Evolutionary conservation across 2,797 vertebrate species (phyloP), one percentile per base, ranked within the genome.

Genomic region (Myotis findleyi): DNA sequence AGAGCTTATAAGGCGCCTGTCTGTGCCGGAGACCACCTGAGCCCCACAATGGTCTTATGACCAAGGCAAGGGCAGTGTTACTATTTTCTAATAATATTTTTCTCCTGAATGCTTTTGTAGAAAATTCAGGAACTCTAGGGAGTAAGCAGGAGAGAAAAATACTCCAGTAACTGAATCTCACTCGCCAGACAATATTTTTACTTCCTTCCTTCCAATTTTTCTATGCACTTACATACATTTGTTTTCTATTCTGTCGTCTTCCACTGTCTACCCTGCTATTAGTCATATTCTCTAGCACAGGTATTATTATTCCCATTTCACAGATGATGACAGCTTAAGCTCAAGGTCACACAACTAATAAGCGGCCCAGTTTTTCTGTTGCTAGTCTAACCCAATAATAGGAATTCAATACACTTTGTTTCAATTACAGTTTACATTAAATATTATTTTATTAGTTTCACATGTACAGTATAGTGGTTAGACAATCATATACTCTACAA

Each of bases 141-240:
- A 72, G 44, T 41, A 62, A 6, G 20, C 3, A 66, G 41, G 49
- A 85, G 73, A 41, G 62, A 16, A 38, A 23, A 69, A 85, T 84
- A 21, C 41, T 86, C 9, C 1, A 44, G 47, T 25, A 49, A n/a
- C 25, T 87, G 76, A 89, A 80, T 93, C 41, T 53, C 38, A 66
- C 11, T 25, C 80, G 73, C 6, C 41, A 89, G 51, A 57, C 36
- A 62, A 21, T 41, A 44, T 64, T 94, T 76, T 87, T 71, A 62
- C 59, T 79, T 62, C n/a, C 38, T 88, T 88, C 47, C 75, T 89
- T 89, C 55, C 16, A 12, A 71, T 47, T 79, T 96, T 93, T 87
- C n/a, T 76, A 13, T 47, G n/a, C n/a, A 64, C 36, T 91, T 55
- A 68, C 30, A 36, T 62, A 47, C 14, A 47, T 18, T 77, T 13